phyloP scores from a whole-genome alignment of 2,888 invertebrate species.

The Cerastis rubricosa region DNA sequence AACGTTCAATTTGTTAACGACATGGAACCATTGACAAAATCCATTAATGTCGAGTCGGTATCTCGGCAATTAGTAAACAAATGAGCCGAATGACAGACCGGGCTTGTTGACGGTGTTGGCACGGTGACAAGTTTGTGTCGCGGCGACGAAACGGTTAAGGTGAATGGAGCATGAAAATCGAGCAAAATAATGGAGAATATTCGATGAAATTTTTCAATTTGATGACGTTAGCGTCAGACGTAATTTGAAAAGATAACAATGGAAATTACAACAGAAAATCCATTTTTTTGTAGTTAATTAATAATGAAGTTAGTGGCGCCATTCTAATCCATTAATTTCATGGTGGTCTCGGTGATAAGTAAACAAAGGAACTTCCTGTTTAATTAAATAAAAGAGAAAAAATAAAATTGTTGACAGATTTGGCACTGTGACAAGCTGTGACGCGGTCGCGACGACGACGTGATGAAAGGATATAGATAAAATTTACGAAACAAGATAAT shows the following conservation, averaged over 20 bases:
- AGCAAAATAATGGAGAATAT: conserved; percentile 8
- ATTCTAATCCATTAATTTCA: conserved; percentile 43
- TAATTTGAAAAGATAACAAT: conserved; percentile 47
- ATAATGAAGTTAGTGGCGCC: conserved; percentile 64
- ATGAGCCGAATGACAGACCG: conserved; percentile 88
- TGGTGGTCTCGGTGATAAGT: conserved; percentile 43
- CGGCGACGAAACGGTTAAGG: conserved; percentile 62
- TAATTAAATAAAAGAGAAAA: conserved; percentile 29
- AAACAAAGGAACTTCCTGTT: conserved; percentile 54
- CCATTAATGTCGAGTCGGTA: conserved; percentile 86
- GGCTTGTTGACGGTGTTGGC: conserved; percentile 79
- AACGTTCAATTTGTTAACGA: conserved; percentile 75
- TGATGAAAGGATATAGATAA: not conserved
- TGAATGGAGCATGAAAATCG: conserved; percentile 40
- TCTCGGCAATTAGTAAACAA: conserved; percentile 88
- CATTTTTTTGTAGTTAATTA: conserved; percentile 28
- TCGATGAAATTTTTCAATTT: not conserved
- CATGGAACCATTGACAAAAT: conserved; percentile 87
- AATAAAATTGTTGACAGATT: conserved; percentile 47
- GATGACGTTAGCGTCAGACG: conserved; percentile 17
- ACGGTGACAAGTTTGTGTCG: conserved; percentile 80
- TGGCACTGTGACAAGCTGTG: conserved; percentile 52
- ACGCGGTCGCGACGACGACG: conserved; percentile 7
- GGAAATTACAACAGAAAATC: conserved; percentile 9
- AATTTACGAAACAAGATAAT: not conserved